Evolutionary conservation across 2,113 vertebrate species (phyloP).

Genomic region (Ophiodon elongatus): DNA sequence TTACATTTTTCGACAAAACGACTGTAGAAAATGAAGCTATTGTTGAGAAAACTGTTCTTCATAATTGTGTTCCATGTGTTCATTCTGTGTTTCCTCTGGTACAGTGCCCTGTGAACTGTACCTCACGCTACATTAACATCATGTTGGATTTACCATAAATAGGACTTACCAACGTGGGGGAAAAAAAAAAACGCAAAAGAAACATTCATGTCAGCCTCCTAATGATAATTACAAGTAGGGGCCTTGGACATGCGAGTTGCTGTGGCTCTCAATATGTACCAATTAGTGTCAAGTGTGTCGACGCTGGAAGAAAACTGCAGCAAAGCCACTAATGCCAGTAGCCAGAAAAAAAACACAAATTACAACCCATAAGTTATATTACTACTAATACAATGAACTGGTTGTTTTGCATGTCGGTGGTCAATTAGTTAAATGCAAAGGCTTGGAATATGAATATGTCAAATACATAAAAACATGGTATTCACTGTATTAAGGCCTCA

Average conservation of each 20-base stretch:
- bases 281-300: slow-evolving; percentile 55
- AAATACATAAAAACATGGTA: not conserved
- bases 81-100: not conserved
- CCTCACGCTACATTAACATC: slow-evolving; percentile 12
- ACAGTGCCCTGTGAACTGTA: not conserved
- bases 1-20: not conserved
- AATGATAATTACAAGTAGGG: slow-evolving; percentile 30
- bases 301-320: slow-evolving; percentile 21
- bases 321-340: slow-evolving; percentile 2
- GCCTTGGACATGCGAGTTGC: slow-evolving; percentile 2
- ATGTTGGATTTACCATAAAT: slow-evolving; percentile 32
- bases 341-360: slow-evolving; percentile 26
- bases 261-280: slow-evolving; percentile 27
- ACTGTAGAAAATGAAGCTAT: not conserved
- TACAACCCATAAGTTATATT: not conserved
- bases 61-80: not conserved
- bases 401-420: not conserved
- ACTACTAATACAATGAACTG: slow-evolving; percentile 1
- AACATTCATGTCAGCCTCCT: slow-evolving; percentile 22
- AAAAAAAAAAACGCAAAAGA: not conserved
- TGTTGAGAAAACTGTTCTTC: not conserved
- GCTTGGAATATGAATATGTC: not conserved
- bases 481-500: not conserved
- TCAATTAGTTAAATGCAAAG: not conserved
- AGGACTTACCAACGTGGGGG: not conserved